Conservation (phyloP, 2,888 invertebrate genomes). For the Cataglyphis rosenhaueri region DNA sequence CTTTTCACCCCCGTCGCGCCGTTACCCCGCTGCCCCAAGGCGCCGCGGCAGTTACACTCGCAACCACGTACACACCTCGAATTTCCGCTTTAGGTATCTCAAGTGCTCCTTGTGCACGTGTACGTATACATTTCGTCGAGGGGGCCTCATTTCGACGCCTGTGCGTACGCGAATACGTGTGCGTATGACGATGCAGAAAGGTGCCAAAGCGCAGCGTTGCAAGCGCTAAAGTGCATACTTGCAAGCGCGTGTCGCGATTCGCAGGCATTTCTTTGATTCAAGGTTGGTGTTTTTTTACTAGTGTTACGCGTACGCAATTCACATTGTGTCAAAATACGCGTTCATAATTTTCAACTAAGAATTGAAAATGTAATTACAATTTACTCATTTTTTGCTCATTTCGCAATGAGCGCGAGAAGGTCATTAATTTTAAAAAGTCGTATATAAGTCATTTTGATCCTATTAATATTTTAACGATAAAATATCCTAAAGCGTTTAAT, state of each 20-base stretch:
- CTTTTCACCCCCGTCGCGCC: conserved; percentile 27
- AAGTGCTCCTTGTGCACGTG: conserved; percentile 67
- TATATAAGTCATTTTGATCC: too few relatives aligned
- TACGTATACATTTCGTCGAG: conserved; percentile 30
- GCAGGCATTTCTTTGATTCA: conserved; percentile 22
- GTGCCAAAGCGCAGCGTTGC: conserved; percentile 33
- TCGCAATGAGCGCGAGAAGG: not conserved
- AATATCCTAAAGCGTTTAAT: too few relatives aligned
- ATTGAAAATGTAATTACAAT: not conserved
- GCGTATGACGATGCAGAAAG: conserved; percentile 12
- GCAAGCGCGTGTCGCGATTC: conserved; percentile 29
- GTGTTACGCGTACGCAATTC: not conserved
- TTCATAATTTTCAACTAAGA: conserved; percentile 2
- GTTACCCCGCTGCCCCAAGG: conserved; percentile 65
- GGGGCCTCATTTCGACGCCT: conserved; percentile 32
- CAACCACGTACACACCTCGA: conserved; percentile 82
- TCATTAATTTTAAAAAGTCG: not conserved
- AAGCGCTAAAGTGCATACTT: conserved; percentile 13
- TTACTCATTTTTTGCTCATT: not conserved
- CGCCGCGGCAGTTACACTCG: conserved; percentile 75
- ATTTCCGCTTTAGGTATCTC: conserved; percentile 79
- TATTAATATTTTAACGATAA: too few relatives aligned
- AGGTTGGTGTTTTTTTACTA: not conserved
- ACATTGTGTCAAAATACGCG: not conserved
- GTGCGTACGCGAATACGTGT: conserved; percentile 5